Evolutionary conservation across 2,888 invertebrate genomes (phyloP), one percentile per base, ranked within the genome.

Genomic region (Pomacea canaliculata): DNA sequence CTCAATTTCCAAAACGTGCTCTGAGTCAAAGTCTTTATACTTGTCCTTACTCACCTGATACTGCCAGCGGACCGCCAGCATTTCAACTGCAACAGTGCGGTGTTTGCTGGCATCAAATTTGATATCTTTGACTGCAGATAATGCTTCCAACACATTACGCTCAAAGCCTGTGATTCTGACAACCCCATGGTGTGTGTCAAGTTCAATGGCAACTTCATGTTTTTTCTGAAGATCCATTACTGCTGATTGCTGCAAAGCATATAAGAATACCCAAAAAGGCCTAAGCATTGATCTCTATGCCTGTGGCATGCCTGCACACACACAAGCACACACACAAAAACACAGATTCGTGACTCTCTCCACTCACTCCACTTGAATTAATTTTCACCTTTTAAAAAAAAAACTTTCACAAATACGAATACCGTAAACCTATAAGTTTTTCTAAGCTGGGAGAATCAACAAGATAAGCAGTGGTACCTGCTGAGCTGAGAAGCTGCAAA

Each of bases 21-120:
- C 69, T 7, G 77, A 73, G 27, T 79, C 79, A 79, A 77, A 79
- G 76, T 79, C 73, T 19, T 9, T 67, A 70, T 75, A 79, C 66
- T 77, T 79, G 48, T 71, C 75, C 51, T 65, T 74, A 48, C 69
- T 59, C 12, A 56, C 37, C 46, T 79, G 68, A 67, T 68, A 79
- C 67, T 79, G 79, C 79, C 79, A 79, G 48, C 62, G 49, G 10
- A 75, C 71, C 23, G 79, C 71, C 23, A 75, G 59, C 51, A 23
- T 37, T n/a, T 69, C 70, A 49, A 74, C 72, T 16, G 74, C 74
- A 37, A 74, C 48, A 16, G 59, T 60, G 62, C 62, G 74, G n/a
- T 74, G 48, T 48, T 18, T 74, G 62, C 59, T 63, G 68, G 69
- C 74, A 5, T 67, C 37, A 7, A 69, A 48, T 27, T 68, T 74